These are phyloP conservation scores for Alligator mississippiensis DNA, from an alignment of 2,113 vertebrate genomes.

Conservation along the genomic window DNA sequence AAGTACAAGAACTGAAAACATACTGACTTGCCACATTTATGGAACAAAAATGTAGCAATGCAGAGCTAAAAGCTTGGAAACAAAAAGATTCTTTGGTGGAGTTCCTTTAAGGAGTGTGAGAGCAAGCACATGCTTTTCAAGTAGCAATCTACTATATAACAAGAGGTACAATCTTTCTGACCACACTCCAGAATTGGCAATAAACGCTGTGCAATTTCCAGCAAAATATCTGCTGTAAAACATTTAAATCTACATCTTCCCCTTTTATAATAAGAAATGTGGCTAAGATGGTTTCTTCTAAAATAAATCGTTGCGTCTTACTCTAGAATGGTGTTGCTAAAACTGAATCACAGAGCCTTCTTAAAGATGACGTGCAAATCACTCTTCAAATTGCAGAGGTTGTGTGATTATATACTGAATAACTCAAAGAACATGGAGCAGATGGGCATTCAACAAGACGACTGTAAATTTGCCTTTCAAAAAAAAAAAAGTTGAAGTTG, in stretches of 20 bases:
- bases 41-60: slow-evolving; percentile 41
- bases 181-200: background rate
- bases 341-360: background rate
- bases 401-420: background rate
- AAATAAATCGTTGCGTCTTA: background rate
- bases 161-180: background rate
- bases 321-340: background rate
- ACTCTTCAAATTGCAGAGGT: background rate
- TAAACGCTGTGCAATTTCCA: background rate
- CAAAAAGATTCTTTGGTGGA: background rate
- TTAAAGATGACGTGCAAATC: background rate
- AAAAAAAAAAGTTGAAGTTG: background rate
- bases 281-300: background rate
- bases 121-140: background rate
- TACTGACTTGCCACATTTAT: slow-evolving; percentile 4
- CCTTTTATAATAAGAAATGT: background rate
- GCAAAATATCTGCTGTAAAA: background rate
- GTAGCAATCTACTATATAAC: background rate
- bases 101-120: slow-evolving; percentile 11
- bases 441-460: background rate
- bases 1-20: slow-evolving; percentile 58
- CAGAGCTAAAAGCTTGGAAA: background rate
- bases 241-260: background rate
- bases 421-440: background rate
- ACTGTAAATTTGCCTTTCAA: background rate